Conservation (phyloP, 2,888 invertebrate genomes). For the Subacronicta megacephala region DNA sequence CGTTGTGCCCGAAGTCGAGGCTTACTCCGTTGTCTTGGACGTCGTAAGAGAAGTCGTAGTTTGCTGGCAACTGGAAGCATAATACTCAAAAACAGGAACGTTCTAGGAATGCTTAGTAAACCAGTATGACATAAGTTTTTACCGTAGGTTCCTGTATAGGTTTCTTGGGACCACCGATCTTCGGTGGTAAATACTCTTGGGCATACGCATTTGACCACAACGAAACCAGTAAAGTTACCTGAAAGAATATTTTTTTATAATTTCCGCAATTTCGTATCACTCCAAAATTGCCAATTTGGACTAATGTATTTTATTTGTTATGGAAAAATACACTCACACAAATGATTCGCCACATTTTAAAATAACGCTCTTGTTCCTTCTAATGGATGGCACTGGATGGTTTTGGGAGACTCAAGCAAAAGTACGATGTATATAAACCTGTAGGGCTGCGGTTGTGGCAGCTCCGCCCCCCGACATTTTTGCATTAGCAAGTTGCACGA, state of each 20-base stretch:
- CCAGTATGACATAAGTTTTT: constrained; percentile 28
- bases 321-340: constrained; percentile 67
- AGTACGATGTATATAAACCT: constrained; percentile 74
- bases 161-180: constrained; percentile 73
- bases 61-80: constrained; percentile 87
- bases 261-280: neutral
- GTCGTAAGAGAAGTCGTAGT: constrained; percentile 91
- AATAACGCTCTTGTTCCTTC: constrained; percentile 50
- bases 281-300: too few relatives aligned
- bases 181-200: constrained; percentile 89
- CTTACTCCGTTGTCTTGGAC: constrained; percentile 90
- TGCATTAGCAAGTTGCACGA: constrained; percentile 81
- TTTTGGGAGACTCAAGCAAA: constrained; percentile 63
- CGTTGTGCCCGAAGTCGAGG: constrained; percentile 91
- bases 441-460: constrained; percentile 71
- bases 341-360: constrained; percentile 77
- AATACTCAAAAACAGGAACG: neutral
- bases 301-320: too few relatives aligned
- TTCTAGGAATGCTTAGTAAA: too few relatives aligned
- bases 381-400: constrained; percentile 55
- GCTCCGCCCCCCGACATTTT: constrained; percentile 69
- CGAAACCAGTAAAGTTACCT: constrained; percentile 74
- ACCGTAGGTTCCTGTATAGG: constrained; percentile 75
- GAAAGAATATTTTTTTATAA: constrained; percentile 39
- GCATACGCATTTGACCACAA: constrained; percentile 75